Evolutionary conservation across 2,797 vertebrate species (phyloP).

Genomic region (Sebastes nivosus): DNA sequence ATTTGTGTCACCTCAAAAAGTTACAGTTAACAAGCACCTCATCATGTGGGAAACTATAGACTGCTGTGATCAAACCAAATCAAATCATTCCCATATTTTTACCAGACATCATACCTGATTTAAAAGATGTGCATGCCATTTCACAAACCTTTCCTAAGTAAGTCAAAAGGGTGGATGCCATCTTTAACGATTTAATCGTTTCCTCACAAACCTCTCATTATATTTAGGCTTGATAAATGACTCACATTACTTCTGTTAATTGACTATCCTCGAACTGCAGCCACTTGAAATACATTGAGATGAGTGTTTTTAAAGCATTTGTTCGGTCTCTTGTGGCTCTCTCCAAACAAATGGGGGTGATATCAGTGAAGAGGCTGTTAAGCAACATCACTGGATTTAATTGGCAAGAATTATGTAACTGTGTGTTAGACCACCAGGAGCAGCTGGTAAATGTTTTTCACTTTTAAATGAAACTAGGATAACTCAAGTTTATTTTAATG

Average conservation of each 20-base stretch:
- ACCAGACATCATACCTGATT: not conserved
- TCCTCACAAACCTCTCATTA: not conserved
- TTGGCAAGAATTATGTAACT: not conserved
- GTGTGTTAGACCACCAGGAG: not conserved
- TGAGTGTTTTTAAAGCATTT: conserved; percentile 3
- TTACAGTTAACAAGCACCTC: not conserved
- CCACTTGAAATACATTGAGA: not conserved
- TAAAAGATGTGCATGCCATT: not conserved
- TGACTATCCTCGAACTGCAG: not conserved
- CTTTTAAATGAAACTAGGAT: not conserved
- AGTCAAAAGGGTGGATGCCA: not conserved
- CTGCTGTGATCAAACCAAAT: not conserved
- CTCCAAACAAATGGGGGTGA: conserved; percentile 5
- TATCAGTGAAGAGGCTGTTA: conserved; percentile 10
- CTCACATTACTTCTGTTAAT: conserved; percentile 11
- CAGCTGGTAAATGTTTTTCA: not conserved
- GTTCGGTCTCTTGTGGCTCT: conserved; percentile 1
- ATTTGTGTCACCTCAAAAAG: not conserved
- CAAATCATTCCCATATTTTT: not conserved
- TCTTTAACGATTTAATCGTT: not conserved
- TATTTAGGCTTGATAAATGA: conserved; percentile 9
- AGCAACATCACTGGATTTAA: not conserved
- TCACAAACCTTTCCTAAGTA: not conserved
- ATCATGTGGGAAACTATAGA: not conserved
- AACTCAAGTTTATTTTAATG: not conserved